Base-by-base conservation (phyloP, 2,797 vertebrate genomes). In the Triplophysa yarkandensis region DNA sequence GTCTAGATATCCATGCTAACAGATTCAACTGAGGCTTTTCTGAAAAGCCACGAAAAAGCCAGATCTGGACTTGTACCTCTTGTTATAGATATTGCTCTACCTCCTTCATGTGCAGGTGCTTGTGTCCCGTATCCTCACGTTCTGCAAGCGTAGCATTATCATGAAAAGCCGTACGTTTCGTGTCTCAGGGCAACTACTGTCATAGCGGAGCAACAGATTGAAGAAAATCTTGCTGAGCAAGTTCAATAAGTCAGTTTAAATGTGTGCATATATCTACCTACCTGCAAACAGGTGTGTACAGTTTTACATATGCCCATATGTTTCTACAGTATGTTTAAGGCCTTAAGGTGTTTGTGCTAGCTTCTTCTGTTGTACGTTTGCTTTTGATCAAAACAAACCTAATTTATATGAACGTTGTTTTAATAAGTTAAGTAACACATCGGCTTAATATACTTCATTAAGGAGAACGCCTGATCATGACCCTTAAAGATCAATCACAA, bases 281-380 rank as follows among this genome's bases (percentile, higher is more conserved):
- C 2, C 23, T 52, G 9, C 23, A 52, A 7, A 50, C 1, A 21
- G 4, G 1, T 2, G 17, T 6, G 9, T 30, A 6, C 27, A 6
- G 6, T 30, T 17, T 52, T 8, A n/a, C n/a, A n/a, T n/a, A n/a
- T n/a, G n/a, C n/a, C n/a, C n/a, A n/a, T n/a, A n/a, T n/a, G n/a
- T n/a, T n/a, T 23, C 4, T 50, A 34, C 55, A 27, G 57, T 50
- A 23, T 71, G 57, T 62, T 71, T 61, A 28, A 4, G 57, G 55
- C 16, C 16, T 2, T 36, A 1, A 14, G 79, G 88, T 88, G 85
- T 85, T 95, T 96, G 94, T 98, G 93, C 95, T 94, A 94, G 94
- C 94, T 98, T 94, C 94, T 96, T 97, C 93, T 89, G 92, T 88
- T 89, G 89, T 84, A 86, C 87, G 91, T 93, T 88, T 91, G 86